A percentile compares a stretch with the other conserved stretches of the same genome.
These are phyloP conservation scores for Drymodes brunneopygia DNA, from an alignment of 2,113 vertebrate genomes.

Conservation along the genomic window DNA sequence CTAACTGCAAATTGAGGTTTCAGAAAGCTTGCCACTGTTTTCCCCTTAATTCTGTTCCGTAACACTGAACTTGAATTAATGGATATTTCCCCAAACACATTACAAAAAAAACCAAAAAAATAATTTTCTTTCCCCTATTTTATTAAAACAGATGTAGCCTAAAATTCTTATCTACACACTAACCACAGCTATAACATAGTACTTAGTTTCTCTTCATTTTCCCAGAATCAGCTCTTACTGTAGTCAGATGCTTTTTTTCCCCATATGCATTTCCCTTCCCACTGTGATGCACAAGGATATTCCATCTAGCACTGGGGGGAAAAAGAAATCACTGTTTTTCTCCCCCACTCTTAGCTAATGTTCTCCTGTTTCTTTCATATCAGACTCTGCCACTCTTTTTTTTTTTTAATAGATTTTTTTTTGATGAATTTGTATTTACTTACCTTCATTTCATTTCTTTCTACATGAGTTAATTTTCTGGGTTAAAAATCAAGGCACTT, in stretches of 20 bases:
- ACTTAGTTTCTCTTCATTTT: neutral
- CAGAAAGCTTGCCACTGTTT: neutral
- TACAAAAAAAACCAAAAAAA: neutral
- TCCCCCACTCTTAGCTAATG: neutral
- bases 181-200: neutral
- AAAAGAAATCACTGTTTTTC: neutral
- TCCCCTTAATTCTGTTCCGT: neutral
- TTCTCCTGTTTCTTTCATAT: neutral
- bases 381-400: neutral
- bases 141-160: neutral
- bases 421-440: neutral
- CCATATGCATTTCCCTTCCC: neutral
- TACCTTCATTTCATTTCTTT: neutral
- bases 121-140: neutral
- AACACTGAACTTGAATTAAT: neutral
- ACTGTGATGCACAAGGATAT: neutral
- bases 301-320: neutral
- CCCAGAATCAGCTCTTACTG: neutral
- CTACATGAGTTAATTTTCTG: neutral
- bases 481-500: neutral
- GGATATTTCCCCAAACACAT: neutral
- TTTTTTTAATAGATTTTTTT: neutral
- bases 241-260: neutral
- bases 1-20: neutral
- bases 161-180: neutral